phyloP scores from a whole-genome alignment of 2,113 vertebrate genomes.

The Cyrtonyx montezumae region DNA sequence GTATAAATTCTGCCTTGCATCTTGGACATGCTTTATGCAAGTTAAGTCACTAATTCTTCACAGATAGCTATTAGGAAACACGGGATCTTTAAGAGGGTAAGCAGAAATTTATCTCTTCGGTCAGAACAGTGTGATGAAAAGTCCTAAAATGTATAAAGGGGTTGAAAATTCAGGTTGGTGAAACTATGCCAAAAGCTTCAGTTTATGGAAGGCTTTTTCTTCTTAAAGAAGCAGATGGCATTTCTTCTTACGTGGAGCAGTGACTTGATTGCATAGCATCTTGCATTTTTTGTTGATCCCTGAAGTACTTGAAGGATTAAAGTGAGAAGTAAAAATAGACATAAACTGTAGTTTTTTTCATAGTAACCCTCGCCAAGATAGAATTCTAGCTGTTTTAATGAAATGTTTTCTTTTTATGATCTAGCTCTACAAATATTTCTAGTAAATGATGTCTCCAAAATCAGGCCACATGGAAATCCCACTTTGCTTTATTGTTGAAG shows the following conservation, averaged over 20 bases:
- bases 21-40: background rate
- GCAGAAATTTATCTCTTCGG: background rate
- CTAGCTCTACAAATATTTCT: background rate
- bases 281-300: background rate
- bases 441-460: background rate
- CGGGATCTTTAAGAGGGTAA: background rate
- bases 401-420: background rate
- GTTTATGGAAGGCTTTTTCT: background rate
- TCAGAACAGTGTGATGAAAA: background rate
- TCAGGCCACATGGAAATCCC: background rate
- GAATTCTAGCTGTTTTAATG: background rate
- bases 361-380: background rate
- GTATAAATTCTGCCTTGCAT: background rate
- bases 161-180: background rate
- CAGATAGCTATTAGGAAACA: background rate
- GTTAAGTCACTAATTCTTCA: background rate
- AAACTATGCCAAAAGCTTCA: background rate
- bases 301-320: background rate
- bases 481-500: background rate
- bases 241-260: background rate
- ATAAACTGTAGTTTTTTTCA: background rate
- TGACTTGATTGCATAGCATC: background rate
- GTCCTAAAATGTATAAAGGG: background rate
- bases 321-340: background rate
- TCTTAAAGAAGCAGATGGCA: conserved; percentile 29